phyloP scores from a whole-genome alignment of 2,888 invertebrate species.

The Sepioteuthis lessoniana region DNA sequence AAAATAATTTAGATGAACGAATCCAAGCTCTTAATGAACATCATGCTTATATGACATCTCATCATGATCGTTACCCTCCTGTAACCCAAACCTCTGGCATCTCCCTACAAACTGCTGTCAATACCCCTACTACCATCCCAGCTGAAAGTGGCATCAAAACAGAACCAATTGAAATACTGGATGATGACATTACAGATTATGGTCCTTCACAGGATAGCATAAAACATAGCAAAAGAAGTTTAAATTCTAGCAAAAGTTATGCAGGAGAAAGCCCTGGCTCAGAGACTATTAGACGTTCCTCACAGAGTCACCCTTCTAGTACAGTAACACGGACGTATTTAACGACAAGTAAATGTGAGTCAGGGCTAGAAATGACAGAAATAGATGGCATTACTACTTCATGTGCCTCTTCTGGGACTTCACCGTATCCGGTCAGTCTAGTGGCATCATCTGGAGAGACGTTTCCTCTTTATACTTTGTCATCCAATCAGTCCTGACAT shows the following conservation, averaged over 20 bases:
- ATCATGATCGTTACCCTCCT: conserved; percentile 38
- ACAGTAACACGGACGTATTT: conserved; percentile 36
- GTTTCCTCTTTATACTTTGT: conserved; percentile 44
- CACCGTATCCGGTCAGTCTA: conserved; percentile 46
- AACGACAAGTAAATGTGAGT: conserved; percentile 34
- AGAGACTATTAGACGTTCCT: background rate
- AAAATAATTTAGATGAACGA: background rate
- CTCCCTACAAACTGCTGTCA: background rate
- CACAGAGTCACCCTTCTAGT: background rate
- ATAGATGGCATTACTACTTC: conserved; percentile 37
- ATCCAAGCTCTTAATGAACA: background rate
- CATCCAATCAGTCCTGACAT: conserved; percentile 46
- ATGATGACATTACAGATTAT: conserved; percentile 39
- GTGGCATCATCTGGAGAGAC: conserved; percentile 46
- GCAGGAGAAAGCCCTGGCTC: background rate
- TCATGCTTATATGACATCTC: background rate
- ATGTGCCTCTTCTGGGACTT: background rate
- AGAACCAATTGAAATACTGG: conserved; percentile 45
- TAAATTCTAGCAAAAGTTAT: conserved; percentile 40
- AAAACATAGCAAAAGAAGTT: conserved; percentile 1
- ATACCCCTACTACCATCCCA: background rate
- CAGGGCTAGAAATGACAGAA: conserved; percentile 1
- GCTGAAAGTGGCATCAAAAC: conserved; percentile 37
- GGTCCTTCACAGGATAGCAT: background rate
- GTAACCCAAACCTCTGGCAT: background rate